Conservation (phyloP, 2,888 invertebrate species). For the Rhagonycha lutea region DNA sequence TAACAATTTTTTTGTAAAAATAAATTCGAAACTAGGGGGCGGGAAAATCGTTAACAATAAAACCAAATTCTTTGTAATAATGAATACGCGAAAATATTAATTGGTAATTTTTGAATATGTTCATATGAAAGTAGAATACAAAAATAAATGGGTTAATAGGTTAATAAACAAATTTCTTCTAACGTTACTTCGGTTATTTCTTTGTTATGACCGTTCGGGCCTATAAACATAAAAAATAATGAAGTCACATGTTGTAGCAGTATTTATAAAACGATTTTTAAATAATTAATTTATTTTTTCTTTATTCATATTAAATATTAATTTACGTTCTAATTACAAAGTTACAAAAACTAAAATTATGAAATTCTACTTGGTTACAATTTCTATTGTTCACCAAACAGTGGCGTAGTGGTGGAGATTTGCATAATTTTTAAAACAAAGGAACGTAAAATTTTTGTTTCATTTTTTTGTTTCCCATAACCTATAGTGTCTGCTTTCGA, state of each 20-base stretch:
- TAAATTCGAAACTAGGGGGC: neutral
- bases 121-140: neutral
- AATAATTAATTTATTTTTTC: neutral
- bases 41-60: neutral
- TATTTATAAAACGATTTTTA: neutral
- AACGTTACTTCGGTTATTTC: neutral
- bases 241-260: neutral
- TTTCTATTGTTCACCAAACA: neutral
- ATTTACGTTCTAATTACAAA: neutral
- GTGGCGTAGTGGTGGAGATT: neutral
- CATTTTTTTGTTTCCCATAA: no score
- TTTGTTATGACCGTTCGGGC: neutral
- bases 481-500: neutral
- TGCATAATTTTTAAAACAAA: neutral
- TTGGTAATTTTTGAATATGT: neutral
- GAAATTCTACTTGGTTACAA: neutral
- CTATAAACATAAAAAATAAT: neutral
- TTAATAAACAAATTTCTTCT: neutral
- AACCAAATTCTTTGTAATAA: neutral
- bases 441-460: neutral
- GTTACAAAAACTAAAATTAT: neutral
- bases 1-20: neutral
- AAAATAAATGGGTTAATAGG: neutral
- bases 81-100: neutral
- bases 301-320: neutral